These are phyloP conservation scores for Thalassaphorura encarpata DNA, from an alignment of 1,140 invertebrate species.

Conservation along the genomic window DNA sequence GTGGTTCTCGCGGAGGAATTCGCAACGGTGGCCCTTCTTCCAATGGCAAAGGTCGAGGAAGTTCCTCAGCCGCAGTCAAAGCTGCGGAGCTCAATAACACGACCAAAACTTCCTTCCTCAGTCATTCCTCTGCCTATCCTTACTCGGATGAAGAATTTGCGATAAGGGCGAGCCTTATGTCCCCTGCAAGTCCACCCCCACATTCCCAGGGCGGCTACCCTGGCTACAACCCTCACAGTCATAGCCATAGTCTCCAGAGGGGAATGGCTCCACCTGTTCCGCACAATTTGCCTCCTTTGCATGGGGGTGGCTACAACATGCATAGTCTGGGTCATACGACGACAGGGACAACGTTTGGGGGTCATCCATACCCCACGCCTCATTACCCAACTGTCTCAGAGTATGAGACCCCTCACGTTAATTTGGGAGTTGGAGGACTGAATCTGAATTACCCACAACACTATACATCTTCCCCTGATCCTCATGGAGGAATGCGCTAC, in stretches of 20 bases:
- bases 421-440: not conserved
- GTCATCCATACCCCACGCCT: not conserved
- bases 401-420: not conserved
- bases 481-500: conserved; percentile 33
- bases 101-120: conserved; percentile 31
- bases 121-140: conserved; percentile 21
- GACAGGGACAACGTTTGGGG: not conserved
- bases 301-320: not conserved
- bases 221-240: not conserved
- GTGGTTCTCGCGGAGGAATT: conserved; percentile 18
- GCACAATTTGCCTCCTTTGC: not conserved
- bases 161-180: conserved; percentile 14
- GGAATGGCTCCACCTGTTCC: not conserved
- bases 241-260: not conserved
- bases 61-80: conserved; percentile 3
- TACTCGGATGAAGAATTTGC: conserved; percentile 30
- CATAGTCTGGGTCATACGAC: conserved; percentile 1
- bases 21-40: conserved; percentile 24
- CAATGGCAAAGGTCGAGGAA: conserved; percentile 21
- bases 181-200: not conserved
- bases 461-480: conserved; percentile 15
- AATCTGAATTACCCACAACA: not conserved
- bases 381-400: not conserved
- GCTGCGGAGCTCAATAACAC: conserved; percentile 7
- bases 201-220: not conserved